Evolutionary conservation across 2,888 invertebrate species (phyloP).

Genomic region (Drosophila affinis): DNA sequence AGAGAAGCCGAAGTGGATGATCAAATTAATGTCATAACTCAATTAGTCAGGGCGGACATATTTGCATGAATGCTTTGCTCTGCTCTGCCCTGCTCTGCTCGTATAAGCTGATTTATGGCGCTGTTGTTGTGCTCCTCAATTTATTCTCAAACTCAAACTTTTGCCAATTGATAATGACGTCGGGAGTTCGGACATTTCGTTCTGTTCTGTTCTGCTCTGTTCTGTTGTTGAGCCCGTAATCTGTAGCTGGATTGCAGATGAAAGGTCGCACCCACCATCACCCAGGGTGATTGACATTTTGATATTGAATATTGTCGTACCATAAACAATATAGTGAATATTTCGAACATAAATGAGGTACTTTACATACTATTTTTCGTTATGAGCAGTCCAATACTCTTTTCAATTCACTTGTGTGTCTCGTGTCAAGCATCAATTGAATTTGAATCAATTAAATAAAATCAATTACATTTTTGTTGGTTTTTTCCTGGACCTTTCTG

Average conservation of each 20-base stretch:
- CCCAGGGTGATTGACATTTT: constrained; percentile 29
- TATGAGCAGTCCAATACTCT: too few species aligned
- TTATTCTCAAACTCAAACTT: constrained; percentile 52
- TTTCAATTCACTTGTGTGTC: background rate
- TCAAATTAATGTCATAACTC: constrained; percentile 76
- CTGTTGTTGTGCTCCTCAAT: constrained; percentile 40
- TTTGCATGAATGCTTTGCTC: constrained; percentile 34
- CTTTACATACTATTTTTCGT: too few species aligned
- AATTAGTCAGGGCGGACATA: constrained; percentile 61
- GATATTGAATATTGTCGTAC: too few species aligned
- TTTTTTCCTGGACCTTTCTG: background rate
- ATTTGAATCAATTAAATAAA: background rate
- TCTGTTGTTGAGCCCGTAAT: constrained; percentile 12
- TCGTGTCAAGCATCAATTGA: background rate
- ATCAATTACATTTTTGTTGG: too few species aligned
- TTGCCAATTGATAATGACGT: constrained; percentile 45
- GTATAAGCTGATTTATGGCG: constrained; percentile 18
- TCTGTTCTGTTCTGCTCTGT: background rate
- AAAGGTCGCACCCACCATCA: constrained; percentile 2
- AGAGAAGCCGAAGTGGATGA: constrained; percentile 39
- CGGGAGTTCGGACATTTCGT: constrained; percentile 23
- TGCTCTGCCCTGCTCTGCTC: background rate
- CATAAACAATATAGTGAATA: background rate
- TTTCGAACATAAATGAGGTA: too few species aligned
- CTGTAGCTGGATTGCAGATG: background rate